These are phyloP conservation scores for Panagrolaimus sp. DNA, from an alignment of 1,140 invertebrate species.

Conservation along the genomic window DNA sequence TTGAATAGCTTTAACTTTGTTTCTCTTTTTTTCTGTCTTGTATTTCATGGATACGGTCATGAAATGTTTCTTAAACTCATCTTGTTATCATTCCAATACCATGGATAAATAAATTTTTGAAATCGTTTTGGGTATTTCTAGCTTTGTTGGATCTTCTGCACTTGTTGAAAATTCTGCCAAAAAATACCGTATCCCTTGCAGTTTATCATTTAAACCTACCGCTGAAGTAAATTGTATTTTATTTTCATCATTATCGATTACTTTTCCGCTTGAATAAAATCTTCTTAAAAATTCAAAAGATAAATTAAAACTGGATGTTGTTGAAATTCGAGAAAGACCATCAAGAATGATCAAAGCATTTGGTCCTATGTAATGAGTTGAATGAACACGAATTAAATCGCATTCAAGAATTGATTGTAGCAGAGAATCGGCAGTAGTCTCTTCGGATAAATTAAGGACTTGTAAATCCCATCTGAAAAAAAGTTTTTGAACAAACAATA, in stretches of 20 bases:
- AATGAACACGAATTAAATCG: slow-evolving; percentile 26
- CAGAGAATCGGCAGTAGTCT: slow-evolving; percentile 19
- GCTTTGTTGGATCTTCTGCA: no score
- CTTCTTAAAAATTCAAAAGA: neutral
- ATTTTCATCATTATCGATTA: neutral
- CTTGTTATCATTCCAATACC: no score
- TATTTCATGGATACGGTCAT: no score
- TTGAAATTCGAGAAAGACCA: slow-evolving; percentile 19
- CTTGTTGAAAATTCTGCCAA: no score
- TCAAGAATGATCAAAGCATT: slow-evolving; percentile 32
- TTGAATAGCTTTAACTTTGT: no score
- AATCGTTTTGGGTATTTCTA: no score
- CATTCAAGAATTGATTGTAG: slow-evolving; percentile 33
- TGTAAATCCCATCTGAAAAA: slow-evolving; percentile 33
- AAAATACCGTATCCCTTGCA: no score
- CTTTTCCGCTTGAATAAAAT: neutral
- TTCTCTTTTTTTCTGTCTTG: no score
- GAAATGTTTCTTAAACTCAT: no score
- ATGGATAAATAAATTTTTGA: no score
- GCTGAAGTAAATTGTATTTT: neutral
- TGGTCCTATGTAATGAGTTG: slow-evolving; percentile 33
- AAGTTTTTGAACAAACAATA: no score
- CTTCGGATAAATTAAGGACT: slow-evolving; percentile 22
- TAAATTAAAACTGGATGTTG: neutral
- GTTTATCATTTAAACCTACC: no score